Evolutionary conservation across 1,140 invertebrate genomes (phyloP).

Genomic region (Bacillus rossius): DNA sequence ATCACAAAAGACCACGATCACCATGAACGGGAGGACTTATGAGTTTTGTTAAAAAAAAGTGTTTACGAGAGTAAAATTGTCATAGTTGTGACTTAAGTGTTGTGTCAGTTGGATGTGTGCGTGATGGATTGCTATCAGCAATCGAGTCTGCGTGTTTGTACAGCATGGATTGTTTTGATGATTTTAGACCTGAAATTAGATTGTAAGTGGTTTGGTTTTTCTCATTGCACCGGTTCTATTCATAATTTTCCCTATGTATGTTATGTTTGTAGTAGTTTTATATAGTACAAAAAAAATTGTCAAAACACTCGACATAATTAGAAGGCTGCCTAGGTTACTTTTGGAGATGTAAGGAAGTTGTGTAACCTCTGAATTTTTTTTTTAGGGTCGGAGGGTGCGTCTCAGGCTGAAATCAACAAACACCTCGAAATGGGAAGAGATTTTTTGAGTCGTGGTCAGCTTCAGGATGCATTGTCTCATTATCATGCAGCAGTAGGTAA

Average conservation of each 20-base stretch:
- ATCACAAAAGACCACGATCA: slow-evolving; percentile 11
- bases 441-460: slow-evolving; percentile 84
- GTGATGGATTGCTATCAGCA: slow-evolving; percentile 3
- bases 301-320: background rate
- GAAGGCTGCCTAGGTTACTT: background rate
- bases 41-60: background rate
- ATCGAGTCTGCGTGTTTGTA: slow-evolving; percentile 1
- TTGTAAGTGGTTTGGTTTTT: slow-evolving; percentile 1
- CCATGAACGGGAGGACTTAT: slow-evolving; percentile 1
- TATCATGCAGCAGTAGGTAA: slow-evolving; percentile 97
- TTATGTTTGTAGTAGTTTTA: background rate
- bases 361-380: slow-evolving; percentile 21
- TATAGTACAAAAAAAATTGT: background rate
- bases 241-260: background rate
- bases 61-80: background rate
- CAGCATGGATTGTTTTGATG: slow-evolving; percentile 7
- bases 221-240: background rate
- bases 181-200: slow-evolving; percentile 5
- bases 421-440: slow-evolving; percentile 92
- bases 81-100: background rate
- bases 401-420: slow-evolving; percentile 76
- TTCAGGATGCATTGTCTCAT: slow-evolving; percentile 93
- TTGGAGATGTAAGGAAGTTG: too few species aligned
- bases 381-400: slow-evolving; percentile 55
- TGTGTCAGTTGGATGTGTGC: background rate